Evolutionary conservation across 2,797 vertebrate genomes (phyloP).

Genomic region (Mionectes olivaceus): DNA sequence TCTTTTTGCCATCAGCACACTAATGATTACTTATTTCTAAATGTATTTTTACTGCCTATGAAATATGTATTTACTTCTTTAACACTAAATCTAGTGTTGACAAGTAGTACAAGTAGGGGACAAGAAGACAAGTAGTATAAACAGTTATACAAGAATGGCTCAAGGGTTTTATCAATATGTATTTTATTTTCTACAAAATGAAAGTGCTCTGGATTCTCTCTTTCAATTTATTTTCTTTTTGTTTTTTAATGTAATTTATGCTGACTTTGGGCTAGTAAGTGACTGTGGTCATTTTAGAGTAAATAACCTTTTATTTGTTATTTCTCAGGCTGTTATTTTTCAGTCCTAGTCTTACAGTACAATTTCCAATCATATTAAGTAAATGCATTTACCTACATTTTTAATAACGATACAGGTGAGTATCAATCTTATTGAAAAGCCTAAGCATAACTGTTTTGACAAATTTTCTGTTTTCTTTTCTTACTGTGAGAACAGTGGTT

Average conservation of each 20-base stretch:
- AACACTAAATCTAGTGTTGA: background rate
- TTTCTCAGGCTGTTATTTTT: background rate
- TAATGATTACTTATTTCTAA: background rate
- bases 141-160: background rate
- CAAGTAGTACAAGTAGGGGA: background rate
- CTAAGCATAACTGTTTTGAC: background rate
- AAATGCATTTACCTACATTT: background rate
- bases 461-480: background rate
- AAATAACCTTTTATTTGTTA: background rate
- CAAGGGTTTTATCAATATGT: background rate
- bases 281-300: background rate
- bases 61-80: background rate
- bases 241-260: background rate
- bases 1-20: background rate
- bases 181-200: background rate
- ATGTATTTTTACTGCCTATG: background rate
- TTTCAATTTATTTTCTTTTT: background rate
- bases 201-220: background rate
- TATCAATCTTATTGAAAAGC: background rate
- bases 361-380: background rate
- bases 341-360: background rate
- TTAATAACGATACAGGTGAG: background rate
- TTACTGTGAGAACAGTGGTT: background rate
- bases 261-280: background rate
- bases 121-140: background rate